These are phyloP conservation scores for Conchocele bisecta DNA, from an alignment of 2,888 invertebrate species.

Conservation along the genomic window DNA sequence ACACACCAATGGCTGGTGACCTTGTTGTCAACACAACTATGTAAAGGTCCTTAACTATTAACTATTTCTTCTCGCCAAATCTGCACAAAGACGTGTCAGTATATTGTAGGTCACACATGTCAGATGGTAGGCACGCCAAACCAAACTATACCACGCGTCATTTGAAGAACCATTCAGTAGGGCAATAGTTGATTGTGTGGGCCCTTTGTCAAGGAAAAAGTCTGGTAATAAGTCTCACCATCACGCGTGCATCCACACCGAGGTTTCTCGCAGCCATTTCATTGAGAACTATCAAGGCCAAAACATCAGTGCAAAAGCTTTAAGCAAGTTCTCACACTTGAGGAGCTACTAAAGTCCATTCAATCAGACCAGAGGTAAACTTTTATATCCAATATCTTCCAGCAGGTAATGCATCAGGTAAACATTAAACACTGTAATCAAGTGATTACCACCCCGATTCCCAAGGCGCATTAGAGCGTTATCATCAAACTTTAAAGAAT, in stretches of 20 bases:
- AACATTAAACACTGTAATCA: conserved; percentile 40
- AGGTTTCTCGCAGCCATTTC: conserved; percentile 27
- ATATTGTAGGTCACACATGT: conserved; percentile 35
- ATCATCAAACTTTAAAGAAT: conserved; percentile 46
- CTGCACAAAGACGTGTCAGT: conserved; percentile 24
- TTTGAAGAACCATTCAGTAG: conserved; percentile 45
- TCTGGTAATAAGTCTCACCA: conserved; percentile 34
- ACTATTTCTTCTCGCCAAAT: conserved; percentile 39
- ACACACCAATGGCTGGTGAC: too few relatives aligned
- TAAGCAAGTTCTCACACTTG: conserved; percentile 24
- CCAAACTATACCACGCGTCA: conserved; percentile 32
- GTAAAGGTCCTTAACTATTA: conserved; percentile 29
- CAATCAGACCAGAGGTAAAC: conserved; percentile 53
- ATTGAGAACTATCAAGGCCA: conserved; percentile 55
- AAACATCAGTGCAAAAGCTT: conserved; percentile 20
- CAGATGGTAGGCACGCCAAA: conserved; percentile 47
- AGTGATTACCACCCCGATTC: conserved; percentile 43
- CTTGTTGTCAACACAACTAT: conserved; percentile 38
- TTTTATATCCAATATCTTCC: conserved; percentile 53
- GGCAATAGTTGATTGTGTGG: conserved; percentile 43
- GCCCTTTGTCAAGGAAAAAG: conserved; percentile 45
- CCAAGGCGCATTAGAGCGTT: conserved; percentile 43
- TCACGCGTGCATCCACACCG: too few relatives aligned
- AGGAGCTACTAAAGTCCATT: conserved; percentile 47
- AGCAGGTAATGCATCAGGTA: conserved; percentile 43